Conservation (phyloP, 2,888 invertebrate genomes). For the Drosophila neotestacea region DNA sequence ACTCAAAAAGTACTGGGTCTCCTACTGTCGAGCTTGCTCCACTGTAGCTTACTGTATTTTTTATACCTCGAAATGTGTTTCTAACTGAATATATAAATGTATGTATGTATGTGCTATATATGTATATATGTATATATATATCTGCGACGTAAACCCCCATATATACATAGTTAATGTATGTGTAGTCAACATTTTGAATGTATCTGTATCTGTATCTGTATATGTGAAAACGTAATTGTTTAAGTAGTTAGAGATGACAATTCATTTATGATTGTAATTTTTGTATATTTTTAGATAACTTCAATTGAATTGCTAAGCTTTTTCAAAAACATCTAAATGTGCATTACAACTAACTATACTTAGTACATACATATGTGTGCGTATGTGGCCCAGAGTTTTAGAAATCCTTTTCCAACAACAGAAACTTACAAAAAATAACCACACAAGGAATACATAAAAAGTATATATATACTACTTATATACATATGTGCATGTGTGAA, state of each 20-base stretch:
- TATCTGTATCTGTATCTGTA: constrained; percentile 18
- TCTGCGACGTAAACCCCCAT: neutral
- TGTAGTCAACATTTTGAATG: constrained; percentile 29
- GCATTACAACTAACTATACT: constrained; percentile 48
- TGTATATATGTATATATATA: constrained; percentile 13
- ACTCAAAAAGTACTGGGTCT: no score
- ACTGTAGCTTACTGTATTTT: no score
- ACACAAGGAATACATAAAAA: no score
- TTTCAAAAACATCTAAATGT: constrained; percentile 66
- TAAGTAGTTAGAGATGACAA: constrained; percentile 66
- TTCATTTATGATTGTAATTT: constrained; percentile 60
- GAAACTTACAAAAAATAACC: constrained; percentile 10
- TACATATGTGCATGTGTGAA: constrained; percentile 7
- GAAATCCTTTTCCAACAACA: constrained; percentile 21
- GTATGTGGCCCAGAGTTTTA: constrained; percentile 27
- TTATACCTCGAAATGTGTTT: constrained; percentile 64
- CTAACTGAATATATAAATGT: constrained; percentile 20
- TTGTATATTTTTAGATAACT: constrained; percentile 65
- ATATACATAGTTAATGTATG: constrained; percentile 4
- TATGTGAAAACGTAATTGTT: constrained; percentile 30
- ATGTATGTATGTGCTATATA: constrained; percentile 16
- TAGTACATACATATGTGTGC: constrained; percentile 11
- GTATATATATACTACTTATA: constrained; percentile 3
- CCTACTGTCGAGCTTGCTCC: no score
- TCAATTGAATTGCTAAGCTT: constrained; percentile 65